Conservation (phyloP, 1,140 invertebrate species). For the Cyclargus thomasi region DNA sequence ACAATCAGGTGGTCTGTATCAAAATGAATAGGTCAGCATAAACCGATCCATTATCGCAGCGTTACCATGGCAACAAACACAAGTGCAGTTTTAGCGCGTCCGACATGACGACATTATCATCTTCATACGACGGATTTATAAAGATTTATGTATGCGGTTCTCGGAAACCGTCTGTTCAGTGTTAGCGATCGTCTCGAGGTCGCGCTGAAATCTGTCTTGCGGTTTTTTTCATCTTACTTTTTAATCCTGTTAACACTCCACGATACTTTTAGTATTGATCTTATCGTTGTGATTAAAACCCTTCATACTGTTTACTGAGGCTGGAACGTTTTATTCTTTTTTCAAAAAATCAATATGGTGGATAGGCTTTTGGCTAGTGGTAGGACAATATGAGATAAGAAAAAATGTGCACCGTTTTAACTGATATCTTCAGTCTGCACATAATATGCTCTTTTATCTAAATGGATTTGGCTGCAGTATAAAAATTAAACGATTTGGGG, state of each 20-base stretch:
- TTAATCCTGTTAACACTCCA: slow-evolving; percentile 11
- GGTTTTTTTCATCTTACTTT: slow-evolving; percentile 21
- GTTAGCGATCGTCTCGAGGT: slow-evolving; percentile 47
- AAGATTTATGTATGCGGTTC: slow-evolving; percentile 54
- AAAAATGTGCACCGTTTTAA: too few relatives aligned
- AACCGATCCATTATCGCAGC: background rate
- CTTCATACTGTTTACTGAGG: background rate
- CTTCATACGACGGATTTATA: slow-evolving; percentile 35
- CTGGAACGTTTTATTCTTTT: too few relatives aligned
- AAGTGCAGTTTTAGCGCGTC: background rate
- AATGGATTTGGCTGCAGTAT: too few relatives aligned
- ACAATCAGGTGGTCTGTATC: too few relatives aligned
- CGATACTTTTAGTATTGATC: slow-evolving; percentile 19
- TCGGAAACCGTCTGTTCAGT: slow-evolving; percentile 39
- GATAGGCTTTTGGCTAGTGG: too few relatives aligned
- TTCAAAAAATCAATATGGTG: too few relatives aligned
- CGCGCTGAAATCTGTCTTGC: slow-evolving; percentile 24
- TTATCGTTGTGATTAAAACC: slow-evolving; percentile 15
- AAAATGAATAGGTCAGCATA: background rate
- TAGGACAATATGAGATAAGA: too few relatives aligned
- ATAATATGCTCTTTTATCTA: too few relatives aligned
- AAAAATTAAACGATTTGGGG: too few relatives aligned
- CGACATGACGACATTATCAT: slow-evolving; percentile 16
- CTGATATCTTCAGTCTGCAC: too few relatives aligned
- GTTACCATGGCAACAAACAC: background rate